A percentile compares a stretch with the other conserved stretches of the same genome.
phyloP scores from a whole-genome alignment of 2,797 vertebrate genomes.

The Alosa sapidissima region DNA sequence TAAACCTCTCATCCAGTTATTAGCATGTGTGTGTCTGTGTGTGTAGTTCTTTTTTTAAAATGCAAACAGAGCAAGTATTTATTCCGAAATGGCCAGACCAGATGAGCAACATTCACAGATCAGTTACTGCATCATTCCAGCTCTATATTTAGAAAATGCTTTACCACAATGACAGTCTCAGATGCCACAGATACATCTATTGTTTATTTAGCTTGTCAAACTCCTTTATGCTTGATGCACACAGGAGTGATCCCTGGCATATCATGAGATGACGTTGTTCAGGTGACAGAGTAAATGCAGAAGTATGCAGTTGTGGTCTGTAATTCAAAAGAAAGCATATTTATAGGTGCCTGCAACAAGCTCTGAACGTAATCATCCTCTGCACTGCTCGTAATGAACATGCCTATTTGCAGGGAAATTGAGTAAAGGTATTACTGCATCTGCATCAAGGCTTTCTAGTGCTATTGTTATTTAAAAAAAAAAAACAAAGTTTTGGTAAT shows the following conservation, averaged over 20 bases:
- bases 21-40: conserved; percentile 5
- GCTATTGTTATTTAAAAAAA: neutral
- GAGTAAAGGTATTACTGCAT: neutral
- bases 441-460: neutral
- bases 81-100: conserved; percentile 3
- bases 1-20: neutral
- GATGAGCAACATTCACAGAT: conserved; percentile 14
- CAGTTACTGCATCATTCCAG: neutral
- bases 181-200: conserved; percentile 6
- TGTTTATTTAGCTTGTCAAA: conserved; percentile 10
- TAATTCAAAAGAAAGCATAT: neutral
- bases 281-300: neutral
- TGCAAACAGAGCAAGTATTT: conserved; percentile 22
- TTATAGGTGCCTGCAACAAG: neutral
- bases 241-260: neutral
- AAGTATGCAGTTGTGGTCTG: neutral
- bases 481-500: no score
- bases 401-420: neutral
- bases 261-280: neutral
- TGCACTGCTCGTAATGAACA: neutral
- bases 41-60: neutral
- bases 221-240: neutral
- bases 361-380: neutral
- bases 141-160: conserved; percentile 15
- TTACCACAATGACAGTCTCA: neutral